phyloP scores from a whole-genome alignment of 2,113 vertebrate species.

The Brienomyrus brachyistius region DNA sequence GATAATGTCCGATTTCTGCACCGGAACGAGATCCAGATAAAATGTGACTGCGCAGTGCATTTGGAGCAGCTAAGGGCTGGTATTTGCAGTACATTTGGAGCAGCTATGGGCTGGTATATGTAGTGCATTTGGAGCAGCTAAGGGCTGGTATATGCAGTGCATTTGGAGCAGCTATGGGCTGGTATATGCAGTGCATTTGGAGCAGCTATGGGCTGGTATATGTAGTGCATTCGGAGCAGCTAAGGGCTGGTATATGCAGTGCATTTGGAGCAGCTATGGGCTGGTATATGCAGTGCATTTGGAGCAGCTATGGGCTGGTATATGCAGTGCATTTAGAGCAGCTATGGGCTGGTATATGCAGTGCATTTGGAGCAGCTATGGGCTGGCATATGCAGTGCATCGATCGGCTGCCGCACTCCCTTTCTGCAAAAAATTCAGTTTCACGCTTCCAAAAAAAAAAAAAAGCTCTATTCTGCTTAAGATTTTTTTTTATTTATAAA shows the following conservation, averaged over 20 bases:
- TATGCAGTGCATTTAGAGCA: neutral
- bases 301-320: neutral
- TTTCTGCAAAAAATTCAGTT: conserved; percentile 3
- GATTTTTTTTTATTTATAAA: neutral
- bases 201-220: neutral
- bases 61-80: neutral
- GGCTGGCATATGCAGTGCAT: neutral
- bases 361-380: too few relatives aligned
- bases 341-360: too few relatives aligned
- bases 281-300: neutral
- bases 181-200: neutral
- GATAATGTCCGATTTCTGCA: neutral
- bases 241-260: too few relatives aligned
- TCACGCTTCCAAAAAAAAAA: neutral
- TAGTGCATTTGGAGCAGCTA: neutral
- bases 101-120: too few relatives aligned
- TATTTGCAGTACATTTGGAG: neutral
- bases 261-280: too few relatives aligned
- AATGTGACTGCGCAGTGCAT: neutral
- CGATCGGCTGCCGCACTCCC: neutral
- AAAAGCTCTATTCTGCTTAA: neutral
- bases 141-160: neutral
- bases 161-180: too few relatives aligned
- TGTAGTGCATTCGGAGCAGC: too few relatives aligned
- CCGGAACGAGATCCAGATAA: neutral